Evolutionary conservation across 2,888 invertebrate genomes (phyloP), one percentile per base, ranked within the genome.

Genomic region (Piscicola geometra): DNA sequence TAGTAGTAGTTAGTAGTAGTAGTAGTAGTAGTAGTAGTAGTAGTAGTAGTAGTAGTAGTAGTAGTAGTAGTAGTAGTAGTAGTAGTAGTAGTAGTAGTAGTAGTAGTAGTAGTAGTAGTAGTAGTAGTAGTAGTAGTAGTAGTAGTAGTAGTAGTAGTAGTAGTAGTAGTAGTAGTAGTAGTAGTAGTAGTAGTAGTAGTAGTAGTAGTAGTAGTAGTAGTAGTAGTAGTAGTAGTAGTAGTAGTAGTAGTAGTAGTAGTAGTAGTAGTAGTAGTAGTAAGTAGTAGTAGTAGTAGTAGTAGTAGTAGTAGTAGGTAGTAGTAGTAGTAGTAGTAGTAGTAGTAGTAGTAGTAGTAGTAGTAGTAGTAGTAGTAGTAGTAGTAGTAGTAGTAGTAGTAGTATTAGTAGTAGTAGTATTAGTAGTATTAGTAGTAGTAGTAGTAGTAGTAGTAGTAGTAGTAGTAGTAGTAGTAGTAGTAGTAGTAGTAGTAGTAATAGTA

Each of bases 21-120:
- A 50, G 52, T 50, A 50, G 52, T 50, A 50, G 52, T 50, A 50
- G 52, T 50, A 50, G 52, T 50, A 50, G 52, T 50, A 50, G 52
- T 21, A 50, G 52, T 50, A 50, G 21, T 50, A 15, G 21, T 50
- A 50, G 52, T 50, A 50, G 52, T 50, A 50, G 21, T 50, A 21
- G 52, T 50, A 50, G 52, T 50, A 50, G 52, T 50, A 50, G 52
- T 50, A 50, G 52, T 50, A 50, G 21, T 50, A 50, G 52, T 50
- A 50, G 52, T 50, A 50, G 52, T 50, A 50, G 52, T 50, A 50
- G 52, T 50, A 50, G 52, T 50, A 50, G 52, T 50, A 50, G 52
- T 50, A 50, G 52, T 50, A 50, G 52, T 50, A 50, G 52, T 50
- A 50, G 52, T 50, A 50, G 52, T 50, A 50, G 52, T 50, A 50